A percentile compares a stretch with the other conserved stretches of the same genome.
These are phyloP conservation scores for Aphelinus atriplicis DNA, from an alignment of 1,140 invertebrate species.

Conservation along the genomic window DNA sequence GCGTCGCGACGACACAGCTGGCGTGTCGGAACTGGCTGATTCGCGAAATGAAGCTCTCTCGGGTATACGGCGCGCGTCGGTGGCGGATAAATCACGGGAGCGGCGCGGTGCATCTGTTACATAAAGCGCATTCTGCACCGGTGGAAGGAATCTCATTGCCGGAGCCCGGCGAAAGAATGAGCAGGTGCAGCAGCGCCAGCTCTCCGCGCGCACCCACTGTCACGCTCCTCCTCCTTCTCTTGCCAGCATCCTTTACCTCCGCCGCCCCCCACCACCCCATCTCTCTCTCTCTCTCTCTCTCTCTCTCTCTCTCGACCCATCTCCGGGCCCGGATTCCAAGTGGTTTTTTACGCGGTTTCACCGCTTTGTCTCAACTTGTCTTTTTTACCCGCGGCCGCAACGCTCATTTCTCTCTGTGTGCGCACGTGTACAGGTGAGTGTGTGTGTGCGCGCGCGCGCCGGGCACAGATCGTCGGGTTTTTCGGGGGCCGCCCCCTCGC, in stretches of 20 bases:
- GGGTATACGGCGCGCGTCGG: no score
- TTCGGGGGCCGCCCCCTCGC: conserved; percentile 40
- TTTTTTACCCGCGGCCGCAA: conserved; percentile 40
- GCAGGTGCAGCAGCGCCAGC: conserved; percentile 54
- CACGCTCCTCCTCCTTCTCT: conserved; percentile 63
- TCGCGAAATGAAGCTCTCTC: no score
- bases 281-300: conserved; percentile 6
- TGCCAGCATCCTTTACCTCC: conserved; percentile 56
- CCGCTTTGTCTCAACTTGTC: conserved; percentile 56
- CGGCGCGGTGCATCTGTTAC: conserved; percentile 21
- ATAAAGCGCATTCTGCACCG: conserved; percentile 29
- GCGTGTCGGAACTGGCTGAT: no score
- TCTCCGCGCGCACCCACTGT: conserved; percentile 62
- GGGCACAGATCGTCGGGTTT: conserved; percentile 18
- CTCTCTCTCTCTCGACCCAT: background rate
- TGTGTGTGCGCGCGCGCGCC: conserved; percentile 1
- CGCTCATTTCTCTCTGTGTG: conserved; percentile 20
- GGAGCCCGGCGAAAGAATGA: conserved; percentile 53
- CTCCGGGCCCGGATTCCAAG: conserved; percentile 47
- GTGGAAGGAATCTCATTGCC: conserved; percentile 34
- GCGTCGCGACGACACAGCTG: no score
- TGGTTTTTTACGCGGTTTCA: conserved; percentile 61
- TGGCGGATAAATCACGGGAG: conserved; percentile 47
- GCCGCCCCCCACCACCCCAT: conserved; percentile 36
- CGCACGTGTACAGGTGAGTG: conserved; percentile 11